phyloP scores from a whole-genome alignment of 2,888 invertebrate species.

The Drosophila tanythrix region DNA sequence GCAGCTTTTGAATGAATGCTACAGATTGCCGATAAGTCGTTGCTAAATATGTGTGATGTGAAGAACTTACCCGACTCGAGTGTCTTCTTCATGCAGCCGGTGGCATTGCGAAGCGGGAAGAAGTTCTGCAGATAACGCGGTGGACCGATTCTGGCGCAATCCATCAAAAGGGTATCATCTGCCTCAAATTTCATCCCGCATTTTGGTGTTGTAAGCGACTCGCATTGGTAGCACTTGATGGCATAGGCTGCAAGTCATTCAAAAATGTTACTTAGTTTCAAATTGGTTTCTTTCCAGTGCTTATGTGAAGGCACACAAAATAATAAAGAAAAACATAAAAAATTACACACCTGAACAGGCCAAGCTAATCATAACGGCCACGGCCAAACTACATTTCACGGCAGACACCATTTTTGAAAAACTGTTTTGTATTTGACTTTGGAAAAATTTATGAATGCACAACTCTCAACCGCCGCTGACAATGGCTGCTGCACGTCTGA shows the following conservation, averaged over 20 bases:
- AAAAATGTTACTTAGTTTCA: slow-evolving; percentile 1
- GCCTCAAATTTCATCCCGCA: slow-evolving; percentile 83
- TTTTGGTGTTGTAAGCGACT: slow-evolving; percentile 79
- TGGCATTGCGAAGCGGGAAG: slow-evolving; percentile 79
- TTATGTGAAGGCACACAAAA: not conserved
- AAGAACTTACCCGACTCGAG: slow-evolving; percentile 80
- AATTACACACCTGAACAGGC: slow-evolving; percentile 64
- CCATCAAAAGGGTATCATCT: slow-evolving; percentile 74
- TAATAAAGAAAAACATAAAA: not conserved
- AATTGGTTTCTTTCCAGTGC: slow-evolving; percentile 13
- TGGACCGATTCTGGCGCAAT: slow-evolving; percentile 77
- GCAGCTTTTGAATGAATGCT: slow-evolving; percentile 17
- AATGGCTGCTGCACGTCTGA: slow-evolving; percentile 75
- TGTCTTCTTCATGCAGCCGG: slow-evolving; percentile 83
- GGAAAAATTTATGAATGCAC: slow-evolving; percentile 14
- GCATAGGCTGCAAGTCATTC: slow-evolving; percentile 74
- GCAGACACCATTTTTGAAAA: slow-evolving; percentile 61
- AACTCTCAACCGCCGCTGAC: slow-evolving; percentile 51
- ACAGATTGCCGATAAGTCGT: not conserved
- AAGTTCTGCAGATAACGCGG: slow-evolving; percentile 79
- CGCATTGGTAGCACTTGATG: slow-evolving; percentile 83
- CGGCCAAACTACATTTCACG: slow-evolving; percentile 69
- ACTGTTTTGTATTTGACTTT: slow-evolving; percentile 6
- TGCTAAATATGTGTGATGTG: not conserved
- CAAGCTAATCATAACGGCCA: slow-evolving; percentile 71